These are phyloP conservation scores for Sialis lutaria DNA, from an alignment of 2,888 invertebrate species.

Conservation along the genomic window DNA sequence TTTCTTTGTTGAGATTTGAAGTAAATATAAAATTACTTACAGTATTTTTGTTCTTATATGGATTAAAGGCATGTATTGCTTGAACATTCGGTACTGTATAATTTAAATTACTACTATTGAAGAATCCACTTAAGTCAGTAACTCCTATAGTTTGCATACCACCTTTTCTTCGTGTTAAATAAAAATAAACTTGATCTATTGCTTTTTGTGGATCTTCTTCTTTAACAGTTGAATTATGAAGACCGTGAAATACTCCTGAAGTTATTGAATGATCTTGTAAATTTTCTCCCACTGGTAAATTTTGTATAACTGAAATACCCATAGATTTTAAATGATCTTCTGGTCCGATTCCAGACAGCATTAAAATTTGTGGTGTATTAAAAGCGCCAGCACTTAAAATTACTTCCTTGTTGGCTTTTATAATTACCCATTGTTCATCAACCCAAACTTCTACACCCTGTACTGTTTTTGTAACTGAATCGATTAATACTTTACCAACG, in stretches of 20 bases:
- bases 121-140: conserved; percentile 29
- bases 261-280: conserved; percentile 33
- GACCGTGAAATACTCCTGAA: conserved; percentile 16
- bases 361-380: conserved; percentile 46
- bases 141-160: conserved; percentile 23
- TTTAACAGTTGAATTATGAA: neutral
- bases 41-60: conserved; percentile 17
- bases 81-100: conserved; percentile 32
- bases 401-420: conserved; percentile 36
- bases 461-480: conserved; percentile 25
- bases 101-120: conserved; percentile 25
- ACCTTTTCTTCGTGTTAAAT: conserved; percentile 30
- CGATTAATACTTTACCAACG: conserved; percentile 34
- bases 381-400: conserved; percentile 48
- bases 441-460: conserved; percentile 25
- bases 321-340: conserved; percentile 27
- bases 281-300: conserved; percentile 35
- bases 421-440: conserved; percentile 15
- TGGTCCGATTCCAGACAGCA: conserved; percentile 49
- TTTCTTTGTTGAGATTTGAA: conserved; percentile 18
- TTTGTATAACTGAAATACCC: conserved; percentile 24
- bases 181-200: conserved; percentile 23
- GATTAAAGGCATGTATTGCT: conserved; percentile 23
- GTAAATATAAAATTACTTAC: conserved; percentile 15
- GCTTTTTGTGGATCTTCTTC: conserved; percentile 4